Percentiles rank a stretch among this genome's conserved stretches.
Evolutionary conservation across 2,888 invertebrate genomes (phyloP).

Genomic region (Stenurella melanura): DNA sequence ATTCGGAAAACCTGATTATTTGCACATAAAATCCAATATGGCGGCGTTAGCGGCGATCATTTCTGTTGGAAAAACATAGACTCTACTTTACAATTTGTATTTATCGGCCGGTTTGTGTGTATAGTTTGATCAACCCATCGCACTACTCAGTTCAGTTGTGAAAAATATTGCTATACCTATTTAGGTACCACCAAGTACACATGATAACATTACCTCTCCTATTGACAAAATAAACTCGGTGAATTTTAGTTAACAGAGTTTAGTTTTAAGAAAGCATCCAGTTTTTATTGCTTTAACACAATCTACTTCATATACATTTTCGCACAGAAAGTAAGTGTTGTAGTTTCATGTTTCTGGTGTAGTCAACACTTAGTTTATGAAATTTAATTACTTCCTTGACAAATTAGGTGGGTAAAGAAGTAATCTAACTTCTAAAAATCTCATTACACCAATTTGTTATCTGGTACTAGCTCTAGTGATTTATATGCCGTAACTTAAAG

Average conservation of each 20-base stretch:
- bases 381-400: slow-evolving; percentile 20
- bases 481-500: not conserved
- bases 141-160: no score
- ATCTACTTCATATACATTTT: not conserved
- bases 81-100: no score
- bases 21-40: no score
- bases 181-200: no score
- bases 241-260: not conserved
- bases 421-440: slow-evolving; percentile 4
- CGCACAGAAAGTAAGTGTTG: not conserved
- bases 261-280: slow-evolving; percentile 9
- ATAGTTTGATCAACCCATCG: no score
- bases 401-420: not conserved
- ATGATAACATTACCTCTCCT: no score
- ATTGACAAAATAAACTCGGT: not conserved
- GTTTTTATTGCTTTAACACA: slow-evolving; percentile 2
- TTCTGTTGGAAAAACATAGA: no score
- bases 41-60: no score
- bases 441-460: slow-evolving; percentile 3
- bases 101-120: no score
- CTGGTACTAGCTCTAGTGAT: not conserved
- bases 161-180: no score
- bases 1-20: no score
- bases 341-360: slow-evolving; percentile 1
- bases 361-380: not conserved